Conservation (phyloP, 2,113 vertebrate genomes). For the Hippocampus comes region DNA sequence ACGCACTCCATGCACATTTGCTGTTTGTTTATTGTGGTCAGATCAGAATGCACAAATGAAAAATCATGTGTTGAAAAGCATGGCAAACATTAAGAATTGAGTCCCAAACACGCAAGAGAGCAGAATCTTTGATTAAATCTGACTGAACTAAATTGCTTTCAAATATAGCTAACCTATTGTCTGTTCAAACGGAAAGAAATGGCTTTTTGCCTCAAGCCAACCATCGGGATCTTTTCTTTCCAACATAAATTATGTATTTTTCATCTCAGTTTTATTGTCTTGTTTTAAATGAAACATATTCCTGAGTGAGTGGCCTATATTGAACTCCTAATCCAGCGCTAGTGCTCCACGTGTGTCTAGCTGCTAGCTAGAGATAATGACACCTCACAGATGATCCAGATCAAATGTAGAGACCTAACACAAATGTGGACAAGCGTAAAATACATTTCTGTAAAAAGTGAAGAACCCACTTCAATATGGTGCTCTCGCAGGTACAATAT, state of each 20-base stretch:
- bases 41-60: neutral
- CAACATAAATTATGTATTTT: neutral
- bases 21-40: neutral
- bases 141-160: neutral
- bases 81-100: neutral
- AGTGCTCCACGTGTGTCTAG: neutral
- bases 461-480: neutral
- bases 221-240: neutral
- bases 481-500: too few relatives aligned
- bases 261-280: neutral
- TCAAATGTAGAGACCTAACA: neutral
- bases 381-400: neutral
- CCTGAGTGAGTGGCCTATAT: neutral
- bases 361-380: neutral
- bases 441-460: neutral
- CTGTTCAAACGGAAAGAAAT: neutral
- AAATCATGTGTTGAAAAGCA: neutral
- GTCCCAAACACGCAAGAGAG: neutral
- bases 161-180: neutral
- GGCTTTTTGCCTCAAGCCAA: neutral
- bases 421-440: neutral
- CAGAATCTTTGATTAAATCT: neutral
- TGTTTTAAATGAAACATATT: neutral
- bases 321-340: neutral
- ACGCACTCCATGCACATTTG: neutral